A percentile compares a stretch with the other conserved stretches of the same genome.
Conservation (phyloP, 2,888 invertebrate genomes). For the Mesodorylaimus sp. region DNA sequence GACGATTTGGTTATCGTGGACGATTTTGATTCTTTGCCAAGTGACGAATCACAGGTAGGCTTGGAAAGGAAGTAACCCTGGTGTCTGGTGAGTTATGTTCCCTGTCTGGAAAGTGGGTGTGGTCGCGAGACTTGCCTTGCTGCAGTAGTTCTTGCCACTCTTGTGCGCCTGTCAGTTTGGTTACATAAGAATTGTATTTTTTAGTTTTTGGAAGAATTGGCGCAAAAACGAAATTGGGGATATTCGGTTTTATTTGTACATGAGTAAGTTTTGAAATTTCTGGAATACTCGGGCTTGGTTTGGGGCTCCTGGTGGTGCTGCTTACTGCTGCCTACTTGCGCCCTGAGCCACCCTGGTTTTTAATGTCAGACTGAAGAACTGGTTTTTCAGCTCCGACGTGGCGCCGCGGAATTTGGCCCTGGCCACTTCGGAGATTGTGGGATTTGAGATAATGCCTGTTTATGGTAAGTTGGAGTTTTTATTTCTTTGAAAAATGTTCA, state of each 20-base stretch:
- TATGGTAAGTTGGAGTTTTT: slow-evolving; percentile 44
- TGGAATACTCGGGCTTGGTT: slow-evolving; percentile 46
- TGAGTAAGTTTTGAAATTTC: slow-evolving; percentile 44
- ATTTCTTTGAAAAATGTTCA: slow-evolving; percentile 8
- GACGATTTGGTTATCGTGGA: slow-evolving; percentile 82
- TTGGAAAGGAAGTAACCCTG: slow-evolving; percentile 10
- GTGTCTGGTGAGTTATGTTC: no score
- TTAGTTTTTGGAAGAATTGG: slow-evolving; percentile 54
- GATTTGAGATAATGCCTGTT: slow-evolving; percentile 80
- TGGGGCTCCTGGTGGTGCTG: not conserved
- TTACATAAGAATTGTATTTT: slow-evolving; percentile 9
- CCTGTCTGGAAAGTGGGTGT: no score
- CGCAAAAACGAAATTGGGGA: slow-evolving; percentile 76
- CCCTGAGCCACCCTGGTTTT: not conserved
- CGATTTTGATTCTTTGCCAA: slow-evolving; percentile 56
- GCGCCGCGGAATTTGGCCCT: slow-evolving; percentile 69
- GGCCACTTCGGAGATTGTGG: slow-evolving; percentile 56
- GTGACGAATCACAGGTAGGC: slow-evolving; percentile 47
- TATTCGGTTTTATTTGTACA: slow-evolving; percentile 82
- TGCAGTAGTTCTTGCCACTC: no score
- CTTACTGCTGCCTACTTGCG: not conserved
- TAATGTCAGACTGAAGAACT: slow-evolving; percentile 10
- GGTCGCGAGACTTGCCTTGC: no score
- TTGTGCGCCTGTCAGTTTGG: no score
- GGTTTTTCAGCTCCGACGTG: slow-evolving; percentile 51